Percentiles rank a stretch among this genome's conserved stretches.
phyloP scores from a whole-genome alignment of 2,113 vertebrate genomes.

The Telmatochromis brichardi region DNA sequence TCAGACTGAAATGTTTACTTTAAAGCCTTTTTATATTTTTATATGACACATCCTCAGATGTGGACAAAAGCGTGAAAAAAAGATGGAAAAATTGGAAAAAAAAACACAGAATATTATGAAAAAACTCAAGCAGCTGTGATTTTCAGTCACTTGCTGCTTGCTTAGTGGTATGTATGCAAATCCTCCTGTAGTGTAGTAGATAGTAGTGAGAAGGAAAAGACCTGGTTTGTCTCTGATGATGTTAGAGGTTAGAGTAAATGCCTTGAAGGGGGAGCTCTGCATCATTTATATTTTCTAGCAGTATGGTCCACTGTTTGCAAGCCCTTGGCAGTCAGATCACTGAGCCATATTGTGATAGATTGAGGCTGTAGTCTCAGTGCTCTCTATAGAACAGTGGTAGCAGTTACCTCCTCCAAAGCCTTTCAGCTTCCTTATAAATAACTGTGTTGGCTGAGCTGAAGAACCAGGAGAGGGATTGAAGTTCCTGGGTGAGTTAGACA shows the following conservation, averaged over 20 bases:
- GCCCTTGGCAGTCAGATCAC: neutral
- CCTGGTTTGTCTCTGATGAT: neutral
- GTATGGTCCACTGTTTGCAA: neutral
- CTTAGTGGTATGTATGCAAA: neutral
- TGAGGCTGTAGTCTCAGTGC: rapidly evolving
- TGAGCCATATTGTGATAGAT: neutral
- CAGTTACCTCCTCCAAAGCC: neutral
- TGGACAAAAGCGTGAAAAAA: rapidly evolving
- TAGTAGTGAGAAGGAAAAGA: neutral
- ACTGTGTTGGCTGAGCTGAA: neutral
- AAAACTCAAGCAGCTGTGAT: neutral
- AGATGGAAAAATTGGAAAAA: rapidly evolving
- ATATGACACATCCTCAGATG: neutral
- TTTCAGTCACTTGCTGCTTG: neutral
- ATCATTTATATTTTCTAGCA: neutral
- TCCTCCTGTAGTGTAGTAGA: neutral
- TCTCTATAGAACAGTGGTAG: neutral
- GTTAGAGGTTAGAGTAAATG: neutral
- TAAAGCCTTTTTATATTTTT: neutral
- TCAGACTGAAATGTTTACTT: neutral
- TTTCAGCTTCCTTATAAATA: neutral
- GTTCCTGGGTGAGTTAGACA: neutral
- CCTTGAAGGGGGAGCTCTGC: neutral
- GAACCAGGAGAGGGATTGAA: neutral
- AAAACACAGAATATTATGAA: rapidly evolving